These are phyloP conservation scores for Platysteira castanea DNA, from an alignment of 2,113 vertebrate species.

Conservation along the genomic window DNA sequence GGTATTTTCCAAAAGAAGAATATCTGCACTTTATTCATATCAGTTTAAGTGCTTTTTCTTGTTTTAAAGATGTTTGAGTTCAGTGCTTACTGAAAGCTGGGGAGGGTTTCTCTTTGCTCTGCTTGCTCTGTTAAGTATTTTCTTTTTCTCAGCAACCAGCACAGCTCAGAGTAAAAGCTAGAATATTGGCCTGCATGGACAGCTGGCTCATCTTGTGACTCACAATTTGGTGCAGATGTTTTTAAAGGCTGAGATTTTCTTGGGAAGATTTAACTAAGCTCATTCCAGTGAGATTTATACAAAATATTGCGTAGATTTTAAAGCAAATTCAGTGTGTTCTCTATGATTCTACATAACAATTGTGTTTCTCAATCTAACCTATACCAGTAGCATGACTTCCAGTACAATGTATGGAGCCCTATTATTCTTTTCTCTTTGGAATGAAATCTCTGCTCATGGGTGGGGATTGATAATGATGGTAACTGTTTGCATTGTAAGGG, in stretches of 20 bases:
- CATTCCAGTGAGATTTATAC: background rate
- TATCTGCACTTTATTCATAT: background rate
- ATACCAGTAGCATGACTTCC: background rate
- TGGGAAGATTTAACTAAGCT: background rate
- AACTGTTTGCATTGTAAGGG: background rate
- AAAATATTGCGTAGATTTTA: background rate
- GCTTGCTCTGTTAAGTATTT: background rate
- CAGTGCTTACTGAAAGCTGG: background rate
- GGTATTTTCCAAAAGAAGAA: background rate
- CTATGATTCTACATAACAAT: background rate
- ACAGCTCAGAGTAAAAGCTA: background rate
- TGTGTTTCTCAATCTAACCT: background rate
- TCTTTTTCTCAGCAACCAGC: background rate
- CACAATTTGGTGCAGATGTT: background rate
- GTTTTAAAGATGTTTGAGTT: background rate
- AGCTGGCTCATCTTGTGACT: background rate
- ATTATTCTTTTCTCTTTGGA: background rate
- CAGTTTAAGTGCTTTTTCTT: background rate
- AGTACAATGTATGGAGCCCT: background rate
- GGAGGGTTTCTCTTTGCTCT: background rate
- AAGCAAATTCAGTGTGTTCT: background rate
- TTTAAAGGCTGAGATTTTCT: background rate
- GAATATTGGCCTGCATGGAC: background rate
- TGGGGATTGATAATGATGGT: background rate
- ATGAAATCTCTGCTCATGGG: background rate